A percentile compares a stretch with the other conserved stretches of the same genome.
Conservation (phyloP, 2,888 invertebrate genomes). For the Leptinotarsa rubiginosa region DNA sequence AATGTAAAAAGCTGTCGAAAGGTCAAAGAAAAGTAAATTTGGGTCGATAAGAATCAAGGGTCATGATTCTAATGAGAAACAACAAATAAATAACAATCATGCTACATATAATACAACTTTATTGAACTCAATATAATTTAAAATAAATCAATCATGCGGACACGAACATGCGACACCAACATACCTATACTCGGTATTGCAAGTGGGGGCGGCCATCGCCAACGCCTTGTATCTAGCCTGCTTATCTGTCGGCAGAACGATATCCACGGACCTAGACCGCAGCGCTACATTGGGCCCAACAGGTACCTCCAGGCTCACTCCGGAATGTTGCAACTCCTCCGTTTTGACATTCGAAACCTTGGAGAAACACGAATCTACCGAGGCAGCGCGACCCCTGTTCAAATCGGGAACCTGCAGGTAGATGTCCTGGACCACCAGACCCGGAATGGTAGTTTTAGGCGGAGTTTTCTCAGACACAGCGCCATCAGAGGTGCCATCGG, state of each 20-base stretch:
- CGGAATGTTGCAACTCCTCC: conserved; percentile 76
- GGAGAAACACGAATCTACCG: conserved; percentile 88
- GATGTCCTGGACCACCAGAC: conserved; percentile 63
- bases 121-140: background rate
- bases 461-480: conserved; percentile 48
- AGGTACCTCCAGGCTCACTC: conserved; percentile 76
- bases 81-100: background rate
- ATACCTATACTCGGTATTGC: conserved; percentile 54
- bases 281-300: conserved; percentile 74
- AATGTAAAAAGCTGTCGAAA: too few relatives aligned
- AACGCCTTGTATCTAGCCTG: conserved; percentile 89
- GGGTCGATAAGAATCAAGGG: too few relatives aligned
- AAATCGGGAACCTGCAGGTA: conserved; percentile 80
- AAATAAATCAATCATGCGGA: conserved; percentile 14
- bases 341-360: conserved; percentile 80
- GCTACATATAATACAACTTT: background rate
- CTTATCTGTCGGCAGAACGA: conserved; percentile 86
- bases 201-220: conserved; percentile 73
- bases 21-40: too few relatives aligned
- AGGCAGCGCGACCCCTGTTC: conserved; percentile 86
- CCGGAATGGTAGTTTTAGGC: conserved; percentile 54
- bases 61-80: background rate
- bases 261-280: conserved; percentile 87
- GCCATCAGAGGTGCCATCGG: conserved; percentile 64
- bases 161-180: conserved; percentile 50